Conservation (phyloP, 1,140 invertebrate genomes). For the Dendroctonus valens region DNA sequence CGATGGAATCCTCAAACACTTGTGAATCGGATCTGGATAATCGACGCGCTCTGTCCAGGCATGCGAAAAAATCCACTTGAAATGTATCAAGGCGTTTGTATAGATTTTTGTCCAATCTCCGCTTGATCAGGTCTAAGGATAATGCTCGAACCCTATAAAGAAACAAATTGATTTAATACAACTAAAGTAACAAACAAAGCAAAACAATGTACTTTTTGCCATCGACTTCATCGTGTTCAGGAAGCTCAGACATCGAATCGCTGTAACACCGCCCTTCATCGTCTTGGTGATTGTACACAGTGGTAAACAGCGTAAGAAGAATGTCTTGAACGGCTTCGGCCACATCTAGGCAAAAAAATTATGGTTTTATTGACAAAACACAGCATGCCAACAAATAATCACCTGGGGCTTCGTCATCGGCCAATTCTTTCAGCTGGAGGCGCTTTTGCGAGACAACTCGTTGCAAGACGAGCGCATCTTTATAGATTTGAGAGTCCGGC, state of each 20-base stretch:
- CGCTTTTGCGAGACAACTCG: conserved; percentile 90
- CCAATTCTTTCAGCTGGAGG: conserved; percentile 80
- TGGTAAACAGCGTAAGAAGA: conserved; percentile 87
- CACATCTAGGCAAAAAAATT: conserved; percentile 72
- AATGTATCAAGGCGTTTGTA: conserved; percentile 93
- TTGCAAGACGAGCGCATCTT: conserved; percentile 93
- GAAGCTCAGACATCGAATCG: conserved; percentile 92
- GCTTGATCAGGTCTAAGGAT: conserved; percentile 82
- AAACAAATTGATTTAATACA: not conserved
- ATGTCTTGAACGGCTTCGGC: conserved; percentile 86
- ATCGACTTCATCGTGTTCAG: conserved; percentile 80
- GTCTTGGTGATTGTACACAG: conserved; percentile 94
- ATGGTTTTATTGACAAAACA: not conserved
- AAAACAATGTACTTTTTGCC: conserved; percentile 59
- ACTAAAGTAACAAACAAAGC: not conserved
- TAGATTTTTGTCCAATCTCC: conserved; percentile 79
- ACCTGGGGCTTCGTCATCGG: conserved; percentile 61
- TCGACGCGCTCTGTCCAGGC: conserved; percentile 85
- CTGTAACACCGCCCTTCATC: conserved; percentile 94
- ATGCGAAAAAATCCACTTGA: conserved; percentile 94
- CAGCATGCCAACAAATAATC: not conserved
- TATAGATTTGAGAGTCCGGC: conserved; percentile 98
- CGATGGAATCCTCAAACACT: conserved; percentile 92
- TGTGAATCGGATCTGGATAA: conserved; percentile 89
- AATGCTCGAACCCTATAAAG: conserved; percentile 68